Evolutionary conservation across 2,888 invertebrate species (phyloP), one percentile per base, ranked within the genome.

Genomic region (Digitonthophagus gazella): DNA sequence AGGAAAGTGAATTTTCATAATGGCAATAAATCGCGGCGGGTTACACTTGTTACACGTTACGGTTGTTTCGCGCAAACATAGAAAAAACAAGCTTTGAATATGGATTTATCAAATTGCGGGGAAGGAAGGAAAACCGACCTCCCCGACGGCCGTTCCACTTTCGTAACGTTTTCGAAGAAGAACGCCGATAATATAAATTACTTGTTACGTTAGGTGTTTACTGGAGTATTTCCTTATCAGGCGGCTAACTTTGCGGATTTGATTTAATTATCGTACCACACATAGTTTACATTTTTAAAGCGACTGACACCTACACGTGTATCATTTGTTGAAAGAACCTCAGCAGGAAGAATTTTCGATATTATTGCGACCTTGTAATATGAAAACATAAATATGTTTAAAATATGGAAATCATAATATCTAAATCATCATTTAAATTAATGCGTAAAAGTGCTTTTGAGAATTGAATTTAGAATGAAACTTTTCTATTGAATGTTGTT

Each of bases 221-320:
- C 28, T 44, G 28, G 61, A 18, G n/a, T 18, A 20, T 61, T 61
- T 61, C 15, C 16, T 18, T 61, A 61, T 61, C 20, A 18, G 61
- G 15, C 20, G 61, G 14, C 18, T 19, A n/a, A 19, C 18, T 61
- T 61, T 20, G 19, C 18, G 8, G 18, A 61, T 61, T 15, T 20
- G 11, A n/a, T 18, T 18, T 18, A 16, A 61, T 61, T 19, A 19
- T 15, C 20, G 19, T 18, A 18, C n/a, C 61, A 11, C 18, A 14
- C 15, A 8, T 16, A 3, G 58, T 58, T 11, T 16, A 3, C 20
- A 19, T 19, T 61, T 18, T 44, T 44, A 2, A 44, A 44, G 11
- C 11, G 28, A 8, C 11, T 44, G 28, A 44, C 6, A 3, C 11
- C 28, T 44, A 44, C 3, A 8, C 6, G 61, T 15, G 20, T 61